A percentile compares a stretch with the other conserved stretches of the same genome.
Evolutionary conservation across 2,888 invertebrate genomes (phyloP).

Genomic region (Mythimna lalbum): DNA sequence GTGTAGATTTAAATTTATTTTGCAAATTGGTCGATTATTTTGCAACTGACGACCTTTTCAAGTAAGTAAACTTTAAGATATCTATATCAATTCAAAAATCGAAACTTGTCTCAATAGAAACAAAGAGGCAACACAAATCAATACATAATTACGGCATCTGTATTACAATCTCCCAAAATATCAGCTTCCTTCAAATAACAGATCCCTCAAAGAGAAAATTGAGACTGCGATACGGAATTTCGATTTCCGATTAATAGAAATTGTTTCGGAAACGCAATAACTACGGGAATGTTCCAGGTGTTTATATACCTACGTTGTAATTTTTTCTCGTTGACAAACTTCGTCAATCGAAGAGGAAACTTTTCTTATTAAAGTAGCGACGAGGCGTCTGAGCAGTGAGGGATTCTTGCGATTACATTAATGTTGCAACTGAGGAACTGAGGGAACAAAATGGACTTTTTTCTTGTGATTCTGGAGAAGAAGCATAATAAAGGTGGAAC

Average conservation of each 20-base stretch:
- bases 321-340: conserved; percentile 73
- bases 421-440: conserved; percentile 61
- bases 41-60: too few species aligned
- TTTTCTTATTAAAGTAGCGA: conserved; percentile 78
- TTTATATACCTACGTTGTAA: conserved; percentile 60
- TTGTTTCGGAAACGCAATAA: conserved; percentile 44
- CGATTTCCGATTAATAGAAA: conserved; percentile 49
- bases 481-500: conserved; percentile 34
- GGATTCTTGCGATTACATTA: conserved; percentile 68
- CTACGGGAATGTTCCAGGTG: conserved; percentile 57
- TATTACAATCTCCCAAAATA: conserved; percentile 35
- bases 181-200: conserved; percentile 23
- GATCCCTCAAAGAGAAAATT: conserved; percentile 40
- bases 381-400: conserved; percentile 54
- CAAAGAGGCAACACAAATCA: conserved; percentile 11
- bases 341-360: conserved; percentile 76
- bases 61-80: neutral
- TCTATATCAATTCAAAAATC: neutral
- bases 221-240: conserved; percentile 26
- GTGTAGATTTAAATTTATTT: too few species aligned
- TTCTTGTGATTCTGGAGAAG: conserved; percentile 33
- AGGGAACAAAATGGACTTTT: conserved; percentile 38
- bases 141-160: conserved; percentile 19
- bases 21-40: too few species aligned
- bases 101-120: conserved; percentile 6